phyloP scores from a whole-genome alignment of 2,797 vertebrate genomes.

The Muscicapa striata region DNA sequence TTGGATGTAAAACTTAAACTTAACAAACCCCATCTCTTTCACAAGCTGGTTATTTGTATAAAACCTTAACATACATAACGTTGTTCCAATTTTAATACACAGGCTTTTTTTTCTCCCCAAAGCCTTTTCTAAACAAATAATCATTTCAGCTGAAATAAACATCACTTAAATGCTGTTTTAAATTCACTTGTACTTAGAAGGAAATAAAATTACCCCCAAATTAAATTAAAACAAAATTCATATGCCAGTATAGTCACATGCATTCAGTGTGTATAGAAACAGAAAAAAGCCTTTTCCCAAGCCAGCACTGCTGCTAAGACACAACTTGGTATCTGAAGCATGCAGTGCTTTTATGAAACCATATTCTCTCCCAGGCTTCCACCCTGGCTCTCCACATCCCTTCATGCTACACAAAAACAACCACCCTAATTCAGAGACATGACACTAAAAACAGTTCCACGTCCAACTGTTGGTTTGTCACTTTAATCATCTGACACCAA shows the following conservation, averaged over 20 bases:
- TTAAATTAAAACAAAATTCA: neutral
- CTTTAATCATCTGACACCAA: neutral
- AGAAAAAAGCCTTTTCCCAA: neutral
- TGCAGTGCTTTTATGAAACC: neutral
- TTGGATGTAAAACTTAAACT: neutral
- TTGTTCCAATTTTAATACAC: neutral
- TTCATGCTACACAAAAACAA: neutral
- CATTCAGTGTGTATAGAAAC: rapidly evolving
- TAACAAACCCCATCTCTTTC: rapidly evolving
- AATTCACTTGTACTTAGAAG: neutral
- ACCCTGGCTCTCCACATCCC: neutral
- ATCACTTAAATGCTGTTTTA: neutral
- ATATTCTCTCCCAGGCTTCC: neutral
- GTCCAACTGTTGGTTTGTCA: neutral
- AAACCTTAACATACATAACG: neutral
- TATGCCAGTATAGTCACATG: neutral
- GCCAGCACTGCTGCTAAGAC: neutral
- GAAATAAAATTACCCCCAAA: neutral
- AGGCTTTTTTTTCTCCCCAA: no score
- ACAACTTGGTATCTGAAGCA: rapidly evolving
- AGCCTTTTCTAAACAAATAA: neutral
- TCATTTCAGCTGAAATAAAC: neutral
- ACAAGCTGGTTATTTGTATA: neutral
- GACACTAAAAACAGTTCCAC: neutral
- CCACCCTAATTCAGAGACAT: neutral